Percentiles rank a stretch among this genome's conserved stretches.
phyloP scores from a whole-genome alignment of 2,888 invertebrate species.

The Limenitis camilla region DNA sequence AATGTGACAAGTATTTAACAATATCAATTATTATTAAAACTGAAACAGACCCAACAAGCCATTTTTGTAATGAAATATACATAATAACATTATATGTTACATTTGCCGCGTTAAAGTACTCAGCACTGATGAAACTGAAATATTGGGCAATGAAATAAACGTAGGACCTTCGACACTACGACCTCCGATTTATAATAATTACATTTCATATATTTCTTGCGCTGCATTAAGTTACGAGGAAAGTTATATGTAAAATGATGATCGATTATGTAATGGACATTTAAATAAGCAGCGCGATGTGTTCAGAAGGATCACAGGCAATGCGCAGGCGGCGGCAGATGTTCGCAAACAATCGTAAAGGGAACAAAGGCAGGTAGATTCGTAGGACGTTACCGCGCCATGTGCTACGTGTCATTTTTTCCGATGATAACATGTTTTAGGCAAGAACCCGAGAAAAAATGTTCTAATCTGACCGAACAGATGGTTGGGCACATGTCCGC shows the following conservation, averaged over 20 bases:
- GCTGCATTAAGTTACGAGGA: not conserved
- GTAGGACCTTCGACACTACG: constrained; percentile 26
- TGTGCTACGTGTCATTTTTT: constrained; percentile 72
- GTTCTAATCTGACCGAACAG: constrained; percentile 67
- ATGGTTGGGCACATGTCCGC: constrained; percentile 62
- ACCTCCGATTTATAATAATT: constrained; percentile 23
- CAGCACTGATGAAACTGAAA: constrained; percentile 27
- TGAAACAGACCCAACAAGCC: too few species aligned
- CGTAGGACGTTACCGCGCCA: constrained; percentile 52
- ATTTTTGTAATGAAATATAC: not conserved
- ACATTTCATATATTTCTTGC: constrained; percentile 10
- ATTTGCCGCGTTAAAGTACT: constrained; percentile 20
- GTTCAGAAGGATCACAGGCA: constrained; percentile 35
- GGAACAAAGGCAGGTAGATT: constrained; percentile 69
- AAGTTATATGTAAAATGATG: not conserved
- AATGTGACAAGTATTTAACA: too few species aligned
- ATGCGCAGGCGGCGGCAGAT: constrained; percentile 65
- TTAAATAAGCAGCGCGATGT: constrained; percentile 21
- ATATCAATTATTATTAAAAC: too few species aligned
- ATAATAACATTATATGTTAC: constrained; percentile 12
- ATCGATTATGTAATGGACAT: constrained; percentile 21
- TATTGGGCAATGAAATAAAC: constrained; percentile 27
- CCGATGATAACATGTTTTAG: constrained; percentile 59
- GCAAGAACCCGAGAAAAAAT: constrained; percentile 51
- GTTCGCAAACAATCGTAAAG: constrained; percentile 59